Evolutionary conservation across 2,888 invertebrate genomes (phyloP).

Genomic region (Scelioninae gen. 2): DNA sequence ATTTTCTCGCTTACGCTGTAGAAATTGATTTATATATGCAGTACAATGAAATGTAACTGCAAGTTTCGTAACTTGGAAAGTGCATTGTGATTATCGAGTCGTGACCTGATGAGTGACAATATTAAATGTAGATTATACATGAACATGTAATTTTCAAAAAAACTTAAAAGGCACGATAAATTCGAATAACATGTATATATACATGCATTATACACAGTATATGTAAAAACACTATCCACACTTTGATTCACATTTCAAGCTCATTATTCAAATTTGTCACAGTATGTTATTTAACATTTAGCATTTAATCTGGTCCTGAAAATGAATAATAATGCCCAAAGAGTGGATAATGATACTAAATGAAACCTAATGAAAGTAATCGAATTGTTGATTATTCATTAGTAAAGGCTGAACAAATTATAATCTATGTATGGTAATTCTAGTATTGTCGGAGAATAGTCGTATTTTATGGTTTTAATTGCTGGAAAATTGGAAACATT

Average conservation of each 20-base stretch:
- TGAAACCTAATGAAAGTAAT: slow-evolving; percentile 17
- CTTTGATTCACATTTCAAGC: slow-evolving; percentile 28
- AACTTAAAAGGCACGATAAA: slow-evolving; percentile 66
- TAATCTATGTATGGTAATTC: too few species aligned
- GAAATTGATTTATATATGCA: too few species aligned
- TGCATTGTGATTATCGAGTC: too few species aligned
- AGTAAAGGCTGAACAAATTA: too few species aligned
- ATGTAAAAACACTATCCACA: slow-evolving; percentile 36
- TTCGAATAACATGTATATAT: slow-evolving; percentile 57
- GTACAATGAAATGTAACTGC: too few species aligned
- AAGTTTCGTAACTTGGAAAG: too few species aligned
- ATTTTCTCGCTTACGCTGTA: too few species aligned
- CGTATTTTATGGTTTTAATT: too few species aligned
- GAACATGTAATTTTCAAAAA: slow-evolving; percentile 67
- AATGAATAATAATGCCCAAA: slow-evolving; percentile 17
- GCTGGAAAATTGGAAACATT: too few species aligned
- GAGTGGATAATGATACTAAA: slow-evolving; percentile 26
- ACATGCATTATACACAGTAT: slow-evolving; percentile 38
- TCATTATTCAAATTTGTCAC: slow-evolving; percentile 7
- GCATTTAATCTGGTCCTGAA: slow-evolving; percentile 8
- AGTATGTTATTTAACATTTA: slow-evolving; percentile 11
- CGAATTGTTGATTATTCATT: slow-evolving; percentile 4
- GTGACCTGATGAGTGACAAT: slow-evolving; percentile 60
- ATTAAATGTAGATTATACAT: slow-evolving; percentile 60
- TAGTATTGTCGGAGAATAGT: too few species aligned